Base-by-base conservation (phyloP, 2,888 invertebrate species). In the Clunio marinus region DNA sequence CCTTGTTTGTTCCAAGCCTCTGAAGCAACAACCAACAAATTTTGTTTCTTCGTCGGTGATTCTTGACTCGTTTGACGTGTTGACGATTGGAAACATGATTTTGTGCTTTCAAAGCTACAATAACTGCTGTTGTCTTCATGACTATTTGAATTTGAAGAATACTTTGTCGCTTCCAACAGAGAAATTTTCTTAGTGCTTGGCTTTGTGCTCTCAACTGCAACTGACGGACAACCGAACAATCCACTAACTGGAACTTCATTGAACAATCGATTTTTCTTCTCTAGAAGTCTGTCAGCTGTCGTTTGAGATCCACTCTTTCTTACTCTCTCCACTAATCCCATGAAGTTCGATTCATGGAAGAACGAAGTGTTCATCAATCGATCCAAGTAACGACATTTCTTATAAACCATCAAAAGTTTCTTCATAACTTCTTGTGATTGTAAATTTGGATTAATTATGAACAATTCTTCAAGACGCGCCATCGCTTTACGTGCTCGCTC, bases 371-470 rank as follows among this genome's bases (percentile, higher is more conserved):
- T 89, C 83, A 94, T 87, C 69, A 92, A 80, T 72, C 89, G 88
- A 78, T 94, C 93, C 77, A 94, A 82, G 75, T 88, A 91, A 72
- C 92, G 86, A 74, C 91, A 93, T 76, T 92, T 91, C 76, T 91
- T 92, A 76, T 93, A 93, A 51, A 93, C 85, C 74, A 86, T 86
- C 70, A 93, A 79, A 55, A 93, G 80, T 77, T 90, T 89, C 72
- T 88, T 84, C 85, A 93, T 88, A 25, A 90, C 86, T 77, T 87
- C 86, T 70, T 88, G 86, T 72, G 86, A 90, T 77, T 90, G 90
- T 46, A 88, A 79, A 24, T 86, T 83, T 5, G 89, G 89, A 75
- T 90, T 86, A 70, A 88, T 86, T 25, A 86, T 86, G 75, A 92
- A 91, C 73, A 90, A 88, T 75, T 90, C 89, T 76, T 90, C 89